These are phyloP conservation scores for Periphyllus acericola DNA, from an alignment of 2,888 invertebrate species.

Conservation along the genomic window DNA sequence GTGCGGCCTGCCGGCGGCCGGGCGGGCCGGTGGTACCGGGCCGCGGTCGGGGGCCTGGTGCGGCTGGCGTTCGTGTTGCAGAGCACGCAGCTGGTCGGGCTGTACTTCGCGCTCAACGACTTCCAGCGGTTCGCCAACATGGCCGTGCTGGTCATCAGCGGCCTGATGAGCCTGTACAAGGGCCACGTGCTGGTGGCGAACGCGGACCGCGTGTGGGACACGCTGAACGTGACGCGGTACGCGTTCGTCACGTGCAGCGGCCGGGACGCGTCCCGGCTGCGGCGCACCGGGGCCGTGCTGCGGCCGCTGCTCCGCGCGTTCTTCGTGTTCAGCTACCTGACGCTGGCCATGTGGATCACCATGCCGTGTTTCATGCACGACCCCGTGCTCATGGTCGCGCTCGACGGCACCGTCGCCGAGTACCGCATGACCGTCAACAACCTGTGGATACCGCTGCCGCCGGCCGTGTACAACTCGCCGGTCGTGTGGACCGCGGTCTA, in stretches of 20 bases:
- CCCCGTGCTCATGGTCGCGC: background rate
- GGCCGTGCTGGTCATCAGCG: background rate
- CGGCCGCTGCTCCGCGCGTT: background rate
- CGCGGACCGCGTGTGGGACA: background rate
- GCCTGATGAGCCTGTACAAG: background rate
- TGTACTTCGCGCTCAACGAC: background rate
- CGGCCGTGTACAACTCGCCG: background rate
- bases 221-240: background rate
- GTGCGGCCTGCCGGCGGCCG: background rate
- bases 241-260: background rate
- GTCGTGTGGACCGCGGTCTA: background rate
- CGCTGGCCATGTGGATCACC: background rate
- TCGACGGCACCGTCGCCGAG: background rate
- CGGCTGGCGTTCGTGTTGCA: background rate
- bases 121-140: conserved; percentile 15
- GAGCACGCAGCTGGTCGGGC: background rate
- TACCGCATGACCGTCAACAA: conserved; percentile 1
- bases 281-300: background rate
- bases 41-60: background rate
- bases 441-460: background rate
- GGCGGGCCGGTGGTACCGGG: background rate
- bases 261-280: background rate
- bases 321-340: background rate
- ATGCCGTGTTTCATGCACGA: background rate
- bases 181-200: background rate